Evolutionary conservation across 2,888 invertebrate species (phyloP), one percentile per base, ranked within the genome.

Genomic region (Pyrochroa serraticornis): DNA sequence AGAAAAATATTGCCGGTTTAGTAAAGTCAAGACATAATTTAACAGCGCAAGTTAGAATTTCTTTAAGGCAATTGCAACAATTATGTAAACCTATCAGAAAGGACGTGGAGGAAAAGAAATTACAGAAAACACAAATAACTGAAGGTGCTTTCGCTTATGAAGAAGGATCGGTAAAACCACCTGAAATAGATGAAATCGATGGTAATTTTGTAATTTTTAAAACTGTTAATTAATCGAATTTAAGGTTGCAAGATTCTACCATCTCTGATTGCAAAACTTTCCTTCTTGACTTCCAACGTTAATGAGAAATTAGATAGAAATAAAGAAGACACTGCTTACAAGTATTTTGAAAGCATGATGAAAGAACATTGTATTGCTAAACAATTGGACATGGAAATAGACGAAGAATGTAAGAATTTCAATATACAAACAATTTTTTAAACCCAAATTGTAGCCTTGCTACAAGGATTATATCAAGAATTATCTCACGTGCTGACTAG

Each of bases 341-440:
- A 67, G 52, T 42, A 54, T 14, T 72, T 70, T 44, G 74, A 75
- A 57, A 10, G 34, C 6, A 61, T 74, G 63, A 75, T 75, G 67
- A 59, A 65, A 10, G 66, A 69, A 37, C 56, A 70, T 13, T 64
- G 66, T 7, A 67, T 65, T 41, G 51, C 60, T 0, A 54, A 66
- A n/a, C 45, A 63, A n/a, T 53, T 64, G n/a, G 68, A 68, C 6
- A 46, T 45, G 9, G 59, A 58, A 7, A 58, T 66, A 7, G 71
- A 70, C 31, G 69, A 72, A 52, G 70, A 72, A 62, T 73, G 71
- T 71, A 65, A 66, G 62, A 41, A 10, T 34, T 42, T 50, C 33
- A 6, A 8, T 31, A 33, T 6, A 32, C 9, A 47, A 48, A 30
- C 3, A 7, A 39, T 43, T 5, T 43, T 3, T 8, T 30, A 14